These are phyloP conservation scores for Cheilinus undulatus DNA, from an alignment of 2,113 vertebrate genomes.

Conservation along the genomic window DNA sequence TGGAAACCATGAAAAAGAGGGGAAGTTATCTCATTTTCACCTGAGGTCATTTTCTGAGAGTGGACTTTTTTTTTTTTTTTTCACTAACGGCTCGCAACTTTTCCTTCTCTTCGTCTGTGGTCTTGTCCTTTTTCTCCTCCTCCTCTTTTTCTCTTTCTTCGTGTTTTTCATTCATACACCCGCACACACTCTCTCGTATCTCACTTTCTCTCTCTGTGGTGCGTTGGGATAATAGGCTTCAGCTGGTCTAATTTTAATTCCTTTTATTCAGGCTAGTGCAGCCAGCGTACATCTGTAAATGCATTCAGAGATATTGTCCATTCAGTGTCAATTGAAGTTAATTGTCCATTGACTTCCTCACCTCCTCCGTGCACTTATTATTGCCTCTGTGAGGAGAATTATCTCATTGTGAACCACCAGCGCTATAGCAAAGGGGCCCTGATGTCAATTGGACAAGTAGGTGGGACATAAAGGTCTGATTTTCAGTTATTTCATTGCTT, in stretches of 20 bases:
- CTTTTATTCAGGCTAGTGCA: slow-evolving; percentile 58
- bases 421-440: slow-evolving; percentile 8
- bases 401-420: slow-evolving; percentile 47
- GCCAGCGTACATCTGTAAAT: slow-evolving; percentile 51
- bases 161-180: slow-evolving; percentile 11
- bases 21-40: slow-evolving; percentile 72
- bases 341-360: slow-evolving; percentile 73
- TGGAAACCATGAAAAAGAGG: slow-evolving; percentile 61
- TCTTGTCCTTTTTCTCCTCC: slow-evolving; percentile 27
- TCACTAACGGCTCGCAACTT: slow-evolving; percentile 56
- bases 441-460: slow-evolving; percentile 42
- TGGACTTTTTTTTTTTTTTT: slow-evolving; percentile 21
- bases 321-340: slow-evolving; percentile 72
- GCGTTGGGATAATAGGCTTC: slow-evolving; percentile 62
- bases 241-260: slow-evolving; percentile 63
- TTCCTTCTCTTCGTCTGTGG: slow-evolving; percentile 35
- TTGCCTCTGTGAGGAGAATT: slow-evolving; percentile 48
- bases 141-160: slow-evolving; percentile 13
- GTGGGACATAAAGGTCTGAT: slow-evolving; percentile 17
- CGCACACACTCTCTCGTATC: neutral
- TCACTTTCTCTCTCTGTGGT: slow-evolving; percentile 24
- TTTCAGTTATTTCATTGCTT: slow-evolving; percentile 20
- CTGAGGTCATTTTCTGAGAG: slow-evolving; percentile 63
- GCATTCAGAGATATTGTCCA: slow-evolving; percentile 63
- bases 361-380: slow-evolving; percentile 56